phyloP scores from a whole-genome alignment of 2,888 invertebrate species.

The Mythimna ferrago region DNA sequence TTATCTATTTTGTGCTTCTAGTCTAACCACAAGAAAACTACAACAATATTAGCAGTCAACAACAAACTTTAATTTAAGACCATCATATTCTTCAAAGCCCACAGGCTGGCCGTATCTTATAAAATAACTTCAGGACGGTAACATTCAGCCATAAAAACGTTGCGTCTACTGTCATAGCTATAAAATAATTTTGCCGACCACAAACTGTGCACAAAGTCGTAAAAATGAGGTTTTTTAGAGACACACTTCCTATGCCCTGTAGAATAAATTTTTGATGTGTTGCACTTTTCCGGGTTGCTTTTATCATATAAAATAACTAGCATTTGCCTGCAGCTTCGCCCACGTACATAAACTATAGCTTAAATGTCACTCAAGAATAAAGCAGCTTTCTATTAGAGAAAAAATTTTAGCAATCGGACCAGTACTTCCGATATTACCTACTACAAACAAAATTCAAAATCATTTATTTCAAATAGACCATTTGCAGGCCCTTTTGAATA shows the following conservation, averaged over 20 bases:
- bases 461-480: too few relatives aligned
- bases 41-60: neutral
- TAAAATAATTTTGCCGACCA: conserved; percentile 43
- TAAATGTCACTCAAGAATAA: too few relatives aligned
- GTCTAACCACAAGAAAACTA: too few relatives aligned
- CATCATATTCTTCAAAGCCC: neutral
- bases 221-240: conserved; percentile 32
- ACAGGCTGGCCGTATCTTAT: neutral
- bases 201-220: conserved; percentile 24
- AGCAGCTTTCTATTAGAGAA: too few relatives aligned
- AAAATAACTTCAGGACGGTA: conserved; percentile 24
- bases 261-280: conserved; percentile 1
- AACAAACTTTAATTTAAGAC: neutral
- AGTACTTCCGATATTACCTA: too few relatives aligned
- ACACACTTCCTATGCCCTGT: conserved; percentile 26
- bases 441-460: too few relatives aligned
- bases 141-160: conserved; percentile 34
- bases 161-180: conserved; percentile 18
- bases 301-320: neutral
- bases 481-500: too few relatives aligned
- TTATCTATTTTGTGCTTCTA: too few relatives aligned
- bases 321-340: too few relatives aligned
- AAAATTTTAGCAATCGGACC: too few relatives aligned
- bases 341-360: too few relatives aligned
- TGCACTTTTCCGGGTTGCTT: neutral